Base-by-base conservation (phyloP, 2,113 vertebrate species). In the Percopsis transmontana region DNA sequence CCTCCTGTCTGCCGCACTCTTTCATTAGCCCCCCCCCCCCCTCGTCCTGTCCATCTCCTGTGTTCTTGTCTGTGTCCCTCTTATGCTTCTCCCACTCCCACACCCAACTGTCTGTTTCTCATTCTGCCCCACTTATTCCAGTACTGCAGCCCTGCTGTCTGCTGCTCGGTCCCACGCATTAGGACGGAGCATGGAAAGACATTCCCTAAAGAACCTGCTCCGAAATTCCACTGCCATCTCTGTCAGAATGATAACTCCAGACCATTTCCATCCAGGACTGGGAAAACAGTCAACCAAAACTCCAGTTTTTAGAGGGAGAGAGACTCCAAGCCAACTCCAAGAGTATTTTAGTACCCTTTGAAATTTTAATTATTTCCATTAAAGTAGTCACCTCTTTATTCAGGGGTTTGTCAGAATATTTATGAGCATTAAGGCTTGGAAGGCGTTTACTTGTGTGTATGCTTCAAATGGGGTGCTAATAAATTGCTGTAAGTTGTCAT, bases 131-230 rank as follows among this genome's bases (percentile, higher is more conserved):
- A 61, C 75, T 77, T 74, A 76, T 84, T 85, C 41, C 80, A 66
- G 71, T 76, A 71, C 58, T n/a, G 6, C 50, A n/a, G 52, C 68
- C 50, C 58, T 44, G 15, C 68, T 77, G 52, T 47, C 41, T 66
- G 50, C 38, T 65, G 74, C 58, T 73, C 62, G 63, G 50, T 66
- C 70, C 70, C 51, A 61, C 72, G 59, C 66, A 54, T 81, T 74
- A 66, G 57, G 73, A 59, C 45, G 51, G 55, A 82, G 74, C 60
- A 71, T 79, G 85, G 85, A 86, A 87, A 86, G 70, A 76, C 71
- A 85, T 75, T 85, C 76, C 63, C 80, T 68, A 47, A 82, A 85
- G 82, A 79, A 85, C 76, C 84, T 84, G 79, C 70, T 73, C 52
- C 68, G 81, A 84, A 87, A 90, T 62, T 62, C n/a, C 52, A 55